A percentile compares a stretch with the other conserved stretches of the same genome.
Conservation (phyloP, 2,113 vertebrate genomes). For the Malaclemys terrapin region DNA sequence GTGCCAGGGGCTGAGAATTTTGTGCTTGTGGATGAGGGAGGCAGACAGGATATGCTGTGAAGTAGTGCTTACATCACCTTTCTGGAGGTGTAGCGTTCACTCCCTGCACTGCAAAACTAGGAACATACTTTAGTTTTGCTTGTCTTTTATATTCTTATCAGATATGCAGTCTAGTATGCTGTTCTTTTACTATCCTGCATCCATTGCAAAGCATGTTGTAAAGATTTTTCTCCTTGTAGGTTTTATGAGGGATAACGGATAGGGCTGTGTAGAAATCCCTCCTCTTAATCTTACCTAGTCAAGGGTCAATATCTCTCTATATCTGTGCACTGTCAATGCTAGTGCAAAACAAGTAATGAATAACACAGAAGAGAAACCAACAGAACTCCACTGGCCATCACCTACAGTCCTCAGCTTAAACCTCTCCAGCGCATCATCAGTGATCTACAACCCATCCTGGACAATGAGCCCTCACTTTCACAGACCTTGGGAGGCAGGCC, state of each 20-base stretch:
- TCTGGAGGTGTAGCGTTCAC: fast-evolving
- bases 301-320: neutral
- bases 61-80: neutral
- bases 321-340: neutral
- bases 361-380: neutral
- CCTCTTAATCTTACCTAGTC: neutral
- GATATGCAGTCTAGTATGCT: neutral
- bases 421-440: too few relatives aligned
- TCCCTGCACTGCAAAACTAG: neutral
- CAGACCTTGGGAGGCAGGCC: too few relatives aligned
- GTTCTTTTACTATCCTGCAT: neutral
- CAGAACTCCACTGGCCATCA: too few relatives aligned
- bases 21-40: fast-evolving
- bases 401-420: too few relatives aligned
- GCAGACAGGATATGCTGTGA: neutral
- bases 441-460: too few relatives aligned
- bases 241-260: neutral
- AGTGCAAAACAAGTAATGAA: neutral
- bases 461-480: too few relatives aligned
- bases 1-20: neutral
- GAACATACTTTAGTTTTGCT: neutral
- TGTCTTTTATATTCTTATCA: neutral
- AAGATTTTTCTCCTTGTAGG: neutral
- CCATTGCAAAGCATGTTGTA: neutral
- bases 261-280: neutral